phyloP scores from a whole-genome alignment of 2,797 vertebrate species.

The Ambastaia sidthimunki region DNA sequence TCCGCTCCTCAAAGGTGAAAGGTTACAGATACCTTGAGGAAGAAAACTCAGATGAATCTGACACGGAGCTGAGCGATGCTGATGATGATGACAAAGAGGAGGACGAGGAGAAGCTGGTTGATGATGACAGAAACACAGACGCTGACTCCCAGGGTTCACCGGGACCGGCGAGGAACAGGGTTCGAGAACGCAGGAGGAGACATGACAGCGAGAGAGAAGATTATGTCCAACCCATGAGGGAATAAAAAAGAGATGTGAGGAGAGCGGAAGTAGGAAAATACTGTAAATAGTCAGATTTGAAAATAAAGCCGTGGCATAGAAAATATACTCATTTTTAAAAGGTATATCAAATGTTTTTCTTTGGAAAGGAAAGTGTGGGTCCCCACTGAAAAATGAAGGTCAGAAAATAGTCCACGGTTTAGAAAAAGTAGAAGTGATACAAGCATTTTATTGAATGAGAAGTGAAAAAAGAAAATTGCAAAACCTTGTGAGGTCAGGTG shows the following conservation, averaged over 20 bases:
- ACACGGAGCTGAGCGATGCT: constrained; percentile 73
- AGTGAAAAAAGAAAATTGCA: constrained; percentile 46
- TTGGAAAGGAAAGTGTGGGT: not conserved
- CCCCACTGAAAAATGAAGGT: constrained; percentile 1
- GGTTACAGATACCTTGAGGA: constrained; percentile 95
- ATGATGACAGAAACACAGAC: constrained; percentile 56
- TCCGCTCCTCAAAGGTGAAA: constrained; percentile 74
- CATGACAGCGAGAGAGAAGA: constrained; percentile 58
- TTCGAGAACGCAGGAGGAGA: constrained; percentile 52
- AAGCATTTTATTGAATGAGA: constrained; percentile 42
- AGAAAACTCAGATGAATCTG: constrained; percentile 90
- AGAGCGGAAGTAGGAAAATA: constrained; percentile 2
- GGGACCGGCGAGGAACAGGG: constrained; percentile 59
- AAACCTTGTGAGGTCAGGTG: constrained; percentile 44
- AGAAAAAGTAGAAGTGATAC: constrained; percentile 17
- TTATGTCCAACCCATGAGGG: not conserved
- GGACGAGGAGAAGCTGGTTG: constrained; percentile 31
- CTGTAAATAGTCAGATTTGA: constrained; percentile 3
- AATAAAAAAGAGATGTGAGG: constrained; percentile 8
- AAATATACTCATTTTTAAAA: not conserved
- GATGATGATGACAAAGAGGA: constrained; percentile 60
- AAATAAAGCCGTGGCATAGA: not conserved
- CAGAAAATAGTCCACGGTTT: not conserved
- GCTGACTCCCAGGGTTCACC: constrained; percentile 61
- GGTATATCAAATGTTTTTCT: not conserved